Base-by-base conservation (phyloP, 2,113 vertebrate species). In the Pan paniscus region DNA sequence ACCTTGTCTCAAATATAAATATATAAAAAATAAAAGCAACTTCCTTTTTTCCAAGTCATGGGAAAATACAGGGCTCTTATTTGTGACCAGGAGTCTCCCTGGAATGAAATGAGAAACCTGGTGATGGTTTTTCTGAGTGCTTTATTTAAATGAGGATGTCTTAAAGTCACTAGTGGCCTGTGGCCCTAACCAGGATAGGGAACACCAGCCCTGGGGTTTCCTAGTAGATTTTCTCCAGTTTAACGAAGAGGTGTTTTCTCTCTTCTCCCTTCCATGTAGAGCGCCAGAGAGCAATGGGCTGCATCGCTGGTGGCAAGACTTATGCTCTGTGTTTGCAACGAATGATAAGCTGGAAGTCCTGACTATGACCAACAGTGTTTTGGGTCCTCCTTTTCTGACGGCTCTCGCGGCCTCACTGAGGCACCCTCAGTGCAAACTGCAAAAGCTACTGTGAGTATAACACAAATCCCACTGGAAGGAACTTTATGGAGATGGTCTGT, bases 281-380 rank as follows among this genome's bases (percentile, higher is more conserved):
- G 7, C 7, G 2, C 43, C 18, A 40, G 48, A 40, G 30, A 35
- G 18, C 6, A 3, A 79, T 3, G 5, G 9, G 12, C 18, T 20
- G 5, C 25, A 20, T 3, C 1, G 9, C 32, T 94, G 94, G 83
- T 97, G 89, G 96, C n/a, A 57, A 67, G 84, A 94, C 17, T 8
- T 92, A 38, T 92, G 92, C 55, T 92, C 92, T 0, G 27, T 85
- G 72, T 78, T 96, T 8, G 8, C 46, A 14, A 80, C 89, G 6
- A 86, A 40, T 2, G 8, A 79, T 10, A 20, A 5, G 4, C 2
- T 97, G 89, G 12, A 67, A 57, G 38, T 10, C 32, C 79, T 92
- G 64, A 3, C 25, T 3, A 0, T 95, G 86, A 50, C 12, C 0
- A 2, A 75, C 55, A 86, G 32, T 0, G 0, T 0, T 13, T 5